Conservation (phyloP, 2,797 vertebrate genomes). For the Hippopotamyrus pictus region DNA sequence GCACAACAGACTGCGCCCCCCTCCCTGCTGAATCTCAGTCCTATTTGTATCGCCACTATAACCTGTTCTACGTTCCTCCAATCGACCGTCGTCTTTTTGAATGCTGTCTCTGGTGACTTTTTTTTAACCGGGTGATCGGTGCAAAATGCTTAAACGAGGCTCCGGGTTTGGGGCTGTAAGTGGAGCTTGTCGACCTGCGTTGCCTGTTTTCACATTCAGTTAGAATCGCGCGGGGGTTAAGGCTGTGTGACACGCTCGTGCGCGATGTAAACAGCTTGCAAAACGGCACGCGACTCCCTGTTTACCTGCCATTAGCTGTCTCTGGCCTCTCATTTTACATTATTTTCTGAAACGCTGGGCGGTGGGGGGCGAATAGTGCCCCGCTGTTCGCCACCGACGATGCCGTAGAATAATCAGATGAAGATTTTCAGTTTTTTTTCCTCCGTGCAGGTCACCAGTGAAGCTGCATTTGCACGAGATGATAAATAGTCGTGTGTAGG, state of each 20-base stretch:
- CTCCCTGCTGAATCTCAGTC: not conserved
- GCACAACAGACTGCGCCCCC: not conserved
- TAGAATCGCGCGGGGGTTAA: not conserved
- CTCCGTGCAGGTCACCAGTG: not conserved
- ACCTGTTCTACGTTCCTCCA: not conserved
- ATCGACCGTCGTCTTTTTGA: not conserved
- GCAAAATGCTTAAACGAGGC: not conserved
- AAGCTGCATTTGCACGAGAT: not conserved
- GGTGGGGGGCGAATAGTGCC: not conserved
- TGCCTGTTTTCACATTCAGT: not conserved
- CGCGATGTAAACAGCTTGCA: conserved; percentile 6
- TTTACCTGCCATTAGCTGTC: conserved; percentile 1
- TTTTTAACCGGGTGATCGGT: not conserved
- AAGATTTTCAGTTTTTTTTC: not conserved
- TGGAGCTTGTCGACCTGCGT: not conserved
- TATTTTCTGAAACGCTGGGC: not conserved
- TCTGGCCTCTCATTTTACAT: not conserved
- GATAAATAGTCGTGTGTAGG: not conserved
- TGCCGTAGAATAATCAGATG: not conserved
- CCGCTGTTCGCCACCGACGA: not conserved
- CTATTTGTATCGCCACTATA: not conserved
- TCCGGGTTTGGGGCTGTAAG: not conserved
- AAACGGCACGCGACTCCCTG: not conserved
- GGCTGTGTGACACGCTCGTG: not conserved
- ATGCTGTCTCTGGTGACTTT: not conserved